Conservation (phyloP, 2,797 vertebrate species). For the Anguilla megastoma region DNA sequence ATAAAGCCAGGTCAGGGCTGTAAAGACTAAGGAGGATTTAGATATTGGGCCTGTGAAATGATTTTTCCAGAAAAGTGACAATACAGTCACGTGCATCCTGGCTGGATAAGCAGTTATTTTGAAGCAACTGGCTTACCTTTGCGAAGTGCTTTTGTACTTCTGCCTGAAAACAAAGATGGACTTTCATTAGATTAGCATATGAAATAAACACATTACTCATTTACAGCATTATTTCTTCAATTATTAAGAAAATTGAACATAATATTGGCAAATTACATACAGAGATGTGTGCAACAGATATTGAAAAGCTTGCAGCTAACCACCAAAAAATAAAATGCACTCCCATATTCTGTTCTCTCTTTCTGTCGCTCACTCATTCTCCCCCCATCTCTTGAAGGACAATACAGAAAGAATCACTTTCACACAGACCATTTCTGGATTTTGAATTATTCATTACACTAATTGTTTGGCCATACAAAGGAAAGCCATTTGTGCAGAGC, state of each 20-base stretch:
- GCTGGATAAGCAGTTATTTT: slow-evolving; percentile 5
- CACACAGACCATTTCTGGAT: slow-evolving; percentile 25
- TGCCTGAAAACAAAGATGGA: slow-evolving; percentile 60
- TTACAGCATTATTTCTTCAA: background rate
- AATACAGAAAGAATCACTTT: slow-evolving; percentile 20
- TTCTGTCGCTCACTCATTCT: background rate
- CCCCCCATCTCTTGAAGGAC: background rate
- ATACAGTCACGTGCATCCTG: background rate
- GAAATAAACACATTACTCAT: slow-evolving; percentile 2
- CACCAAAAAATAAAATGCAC: background rate
- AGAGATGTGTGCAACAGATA: background rate
- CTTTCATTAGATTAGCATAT: slow-evolving; percentile 22
- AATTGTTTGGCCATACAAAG: background rate
- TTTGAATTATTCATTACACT: slow-evolving; percentile 29
- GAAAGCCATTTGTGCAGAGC: background rate
- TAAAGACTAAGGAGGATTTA: background rate
- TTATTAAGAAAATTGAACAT: background rate
- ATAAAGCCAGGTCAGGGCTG: background rate
- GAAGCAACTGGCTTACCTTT: slow-evolving; percentile 55
- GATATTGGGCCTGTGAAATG: background rate
- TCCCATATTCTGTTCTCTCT: background rate
- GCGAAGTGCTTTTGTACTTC: slow-evolving; percentile 65
- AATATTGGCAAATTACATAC: background rate
- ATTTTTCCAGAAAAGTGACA: background rate
- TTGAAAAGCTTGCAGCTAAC: background rate